phyloP scores from a whole-genome alignment of 2,888 invertebrate species.

The Nasonovia ribisnigri region DNA sequence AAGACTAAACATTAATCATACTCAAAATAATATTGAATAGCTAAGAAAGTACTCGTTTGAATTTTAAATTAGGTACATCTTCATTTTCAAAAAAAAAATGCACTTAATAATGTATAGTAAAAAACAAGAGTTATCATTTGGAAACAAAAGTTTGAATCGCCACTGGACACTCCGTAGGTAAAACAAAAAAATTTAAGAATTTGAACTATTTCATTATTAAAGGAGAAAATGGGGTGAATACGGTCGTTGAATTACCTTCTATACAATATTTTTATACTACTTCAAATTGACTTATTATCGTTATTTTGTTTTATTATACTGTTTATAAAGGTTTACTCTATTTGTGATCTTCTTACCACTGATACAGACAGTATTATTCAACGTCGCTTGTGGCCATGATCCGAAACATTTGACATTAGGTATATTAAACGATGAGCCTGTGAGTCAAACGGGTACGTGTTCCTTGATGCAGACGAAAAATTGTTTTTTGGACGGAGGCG shows the following conservation, averaged over 20 bases:
- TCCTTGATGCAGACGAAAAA: conserved; percentile 59
- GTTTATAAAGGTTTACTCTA: conserved; percentile 70
- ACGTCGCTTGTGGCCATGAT: conserved; percentile 71
- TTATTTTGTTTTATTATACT: background rate
- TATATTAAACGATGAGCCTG: conserved; percentile 71
- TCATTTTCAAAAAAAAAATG: background rate
- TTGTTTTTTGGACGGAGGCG: conserved; percentile 66
- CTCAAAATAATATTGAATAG: background rate
- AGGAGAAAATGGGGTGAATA: background rate
- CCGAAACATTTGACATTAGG: conserved; percentile 70
- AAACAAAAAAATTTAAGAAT: background rate
- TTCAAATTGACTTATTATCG: too few relatives aligned
- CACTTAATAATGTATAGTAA: background rate
- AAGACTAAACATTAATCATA: too few relatives aligned
- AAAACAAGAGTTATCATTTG: background rate
- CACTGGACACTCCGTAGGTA: background rate
- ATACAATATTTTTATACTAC: background rate
- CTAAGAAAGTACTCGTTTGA: background rate
- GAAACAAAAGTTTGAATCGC: background rate
- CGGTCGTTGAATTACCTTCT: background rate
- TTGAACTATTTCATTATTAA: background rate
- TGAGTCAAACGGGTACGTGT: conserved; percentile 67
- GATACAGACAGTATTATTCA: conserved; percentile 72
- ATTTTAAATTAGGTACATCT: background rate
- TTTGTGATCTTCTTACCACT: conserved; percentile 72